Conservation (phyloP, 2,888 invertebrate genomes). For the Andrena fulva region DNA sequence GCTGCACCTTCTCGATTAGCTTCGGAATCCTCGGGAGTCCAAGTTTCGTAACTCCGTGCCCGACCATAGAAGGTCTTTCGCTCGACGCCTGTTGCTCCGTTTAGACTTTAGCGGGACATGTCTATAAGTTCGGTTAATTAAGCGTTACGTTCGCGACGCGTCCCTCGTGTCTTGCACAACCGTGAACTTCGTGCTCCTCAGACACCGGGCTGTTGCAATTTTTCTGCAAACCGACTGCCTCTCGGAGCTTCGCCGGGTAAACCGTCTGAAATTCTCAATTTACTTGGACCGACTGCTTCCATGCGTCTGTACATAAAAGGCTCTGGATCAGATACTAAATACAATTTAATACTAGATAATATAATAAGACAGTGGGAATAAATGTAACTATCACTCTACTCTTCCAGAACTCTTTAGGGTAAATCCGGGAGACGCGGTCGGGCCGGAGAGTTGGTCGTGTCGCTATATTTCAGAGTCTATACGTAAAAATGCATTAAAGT, state of each 20-base stretch:
- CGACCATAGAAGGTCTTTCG: slow-evolving; percentile 47
- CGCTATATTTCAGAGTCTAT: too few relatives aligned
- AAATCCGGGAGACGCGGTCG: too few relatives aligned
- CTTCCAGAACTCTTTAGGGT: too few relatives aligned
- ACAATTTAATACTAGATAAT: too few relatives aligned
- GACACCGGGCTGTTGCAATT: neutral
- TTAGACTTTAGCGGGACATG: slow-evolving; percentile 15
- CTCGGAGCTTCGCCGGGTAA: neutral
- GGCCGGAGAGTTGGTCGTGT: too few relatives aligned
- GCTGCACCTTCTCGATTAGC: slow-evolving; percentile 43
- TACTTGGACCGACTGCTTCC: neutral
- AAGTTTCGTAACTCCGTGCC: slow-evolving; percentile 45
- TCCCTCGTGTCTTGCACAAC: slow-evolving; percentile 5
- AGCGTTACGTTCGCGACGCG: slow-evolving; percentile 24
- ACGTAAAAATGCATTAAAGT: too few relatives aligned
- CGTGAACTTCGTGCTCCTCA: neutral
- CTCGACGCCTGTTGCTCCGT: slow-evolving; percentile 17
- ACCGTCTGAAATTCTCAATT: neutral
- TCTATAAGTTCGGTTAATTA: slow-evolving; percentile 49
- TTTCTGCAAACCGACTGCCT: neutral
- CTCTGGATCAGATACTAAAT: too few relatives aligned
- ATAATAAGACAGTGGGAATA: too few relatives aligned
- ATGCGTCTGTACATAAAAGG: too few relatives aligned
- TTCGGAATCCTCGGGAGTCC: slow-evolving; percentile 19
- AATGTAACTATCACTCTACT: too few relatives aligned